Conservation (phyloP, 2,113 vertebrate species). For the Lasiurus borealis region DNA sequence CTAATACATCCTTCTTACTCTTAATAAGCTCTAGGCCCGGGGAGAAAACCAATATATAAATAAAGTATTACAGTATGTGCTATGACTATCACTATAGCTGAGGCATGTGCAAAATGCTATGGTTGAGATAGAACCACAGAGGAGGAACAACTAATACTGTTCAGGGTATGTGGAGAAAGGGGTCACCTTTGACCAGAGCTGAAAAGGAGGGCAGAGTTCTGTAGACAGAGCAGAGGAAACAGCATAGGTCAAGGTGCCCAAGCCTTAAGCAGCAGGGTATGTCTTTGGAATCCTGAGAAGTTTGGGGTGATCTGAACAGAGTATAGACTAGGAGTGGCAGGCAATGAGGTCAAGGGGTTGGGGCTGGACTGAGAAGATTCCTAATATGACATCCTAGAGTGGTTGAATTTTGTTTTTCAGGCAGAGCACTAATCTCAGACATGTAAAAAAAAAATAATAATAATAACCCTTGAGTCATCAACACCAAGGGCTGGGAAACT, state of each 20-base stretch:
- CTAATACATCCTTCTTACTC: slow-evolving; percentile 56
- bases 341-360: neutral
- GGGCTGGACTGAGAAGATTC: neutral
- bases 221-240: neutral
- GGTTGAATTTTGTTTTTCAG: neutral
- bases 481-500: neutral
- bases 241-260: neutral
- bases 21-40: slow-evolving; percentile 64
- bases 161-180: neutral
- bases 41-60: slow-evolving; percentile 45
- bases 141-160: neutral
- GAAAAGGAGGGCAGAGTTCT: slow-evolving; percentile 32
- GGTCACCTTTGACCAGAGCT: neutral
- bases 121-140: neutral
- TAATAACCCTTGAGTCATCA: neutral
- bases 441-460: neutral
- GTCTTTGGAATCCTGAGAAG: neutral
- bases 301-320: neutral
- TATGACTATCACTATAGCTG: neutral
- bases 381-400: neutral
- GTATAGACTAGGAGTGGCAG: neutral
- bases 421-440: neutral
- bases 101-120: neutral
- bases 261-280: neutral
- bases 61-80: neutral